Percentiles rank a stretch among this genome's conserved stretches.
Evolutionary conservation across 2,113 vertebrate genomes (phyloP).

Genomic region (Ascaphus truei): DNA sequence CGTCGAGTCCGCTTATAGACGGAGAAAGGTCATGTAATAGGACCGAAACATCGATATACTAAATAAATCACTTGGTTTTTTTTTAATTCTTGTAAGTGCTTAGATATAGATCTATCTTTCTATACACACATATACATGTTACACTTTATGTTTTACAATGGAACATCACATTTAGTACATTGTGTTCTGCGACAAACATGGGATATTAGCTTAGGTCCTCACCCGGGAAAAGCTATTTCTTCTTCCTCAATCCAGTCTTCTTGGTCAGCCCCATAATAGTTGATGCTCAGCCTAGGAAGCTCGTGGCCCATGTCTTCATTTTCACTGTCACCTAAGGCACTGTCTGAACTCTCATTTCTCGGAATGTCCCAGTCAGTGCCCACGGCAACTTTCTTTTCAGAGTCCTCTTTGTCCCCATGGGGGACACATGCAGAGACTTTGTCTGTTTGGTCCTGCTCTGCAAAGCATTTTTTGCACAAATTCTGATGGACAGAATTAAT

Average conservation of each 20-base stretch:
- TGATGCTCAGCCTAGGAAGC: constrained; percentile 49
- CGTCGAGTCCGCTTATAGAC: too few relatives aligned
- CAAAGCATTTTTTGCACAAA: constrained; percentile 74
- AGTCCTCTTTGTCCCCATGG: constrained; percentile 68
- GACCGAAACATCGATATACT: too few relatives aligned
- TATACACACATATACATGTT: too few relatives aligned
- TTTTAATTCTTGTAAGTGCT: too few relatives aligned
- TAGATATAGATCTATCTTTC: too few relatives aligned
- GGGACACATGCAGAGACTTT: constrained; percentile 67
- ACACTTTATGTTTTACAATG: too few relatives aligned
- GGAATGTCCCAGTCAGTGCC: constrained; percentile 94
- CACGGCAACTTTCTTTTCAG: constrained; percentile 68
- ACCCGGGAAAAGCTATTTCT: constrained; percentile 90
- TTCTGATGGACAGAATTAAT: constrained; percentile 62
- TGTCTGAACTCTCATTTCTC: constrained; percentile 97
- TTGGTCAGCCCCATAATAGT: constrained; percentile 71
- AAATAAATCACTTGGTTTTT: too few relatives aligned
- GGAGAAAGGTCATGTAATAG: too few relatives aligned
- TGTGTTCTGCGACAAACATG: too few relatives aligned
- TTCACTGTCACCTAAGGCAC: constrained; percentile 95
- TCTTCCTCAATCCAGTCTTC: constrained; percentile 94
- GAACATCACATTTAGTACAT: too few relatives aligned
- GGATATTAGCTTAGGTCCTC: constrained; percentile 48
- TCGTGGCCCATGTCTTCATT: constrained; percentile 83
- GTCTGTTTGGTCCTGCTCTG: constrained; percentile 78